Percentiles rank a stretch among this genome's conserved stretches.
These are phyloP conservation scores for Belonocnema kinseyi DNA, from an alignment of 1,140 invertebrate genomes.

Conservation along the genomic window DNA sequence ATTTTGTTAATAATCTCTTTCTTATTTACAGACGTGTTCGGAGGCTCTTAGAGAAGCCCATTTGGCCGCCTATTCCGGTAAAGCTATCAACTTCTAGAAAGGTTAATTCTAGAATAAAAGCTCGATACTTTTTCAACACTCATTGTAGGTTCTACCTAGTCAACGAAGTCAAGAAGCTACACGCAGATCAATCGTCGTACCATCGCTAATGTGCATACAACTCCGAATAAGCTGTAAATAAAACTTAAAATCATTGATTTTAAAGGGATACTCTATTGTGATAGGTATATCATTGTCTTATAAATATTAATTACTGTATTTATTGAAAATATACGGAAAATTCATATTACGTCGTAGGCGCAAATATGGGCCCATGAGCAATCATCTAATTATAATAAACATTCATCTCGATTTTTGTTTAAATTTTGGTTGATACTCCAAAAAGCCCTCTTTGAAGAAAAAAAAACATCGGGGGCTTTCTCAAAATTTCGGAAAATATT, in stretches of 20 bases:
- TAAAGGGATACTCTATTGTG: conserved; percentile 55
- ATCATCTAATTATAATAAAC: background rate
- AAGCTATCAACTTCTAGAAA: conserved; percentile 96
- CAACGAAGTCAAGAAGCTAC: conserved; percentile 53
- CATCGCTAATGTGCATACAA: conserved; percentile 44
- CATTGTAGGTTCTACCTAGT: conserved; percentile 65
- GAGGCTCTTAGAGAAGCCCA: conserved; percentile 99
- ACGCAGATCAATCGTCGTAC: conserved; percentile 48
- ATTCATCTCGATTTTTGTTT: too few relatives aligned
- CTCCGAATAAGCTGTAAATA: conserved; percentile 57
- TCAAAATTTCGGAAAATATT: background rate
- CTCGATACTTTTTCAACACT: conserved; percentile 50
- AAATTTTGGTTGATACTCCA: too few relatives aligned
- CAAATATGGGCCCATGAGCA: conserved; percentile 43
- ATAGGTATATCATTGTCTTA: conserved; percentile 60
- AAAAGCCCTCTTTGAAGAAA: too few relatives aligned
- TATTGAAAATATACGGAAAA: conserved; percentile 70
- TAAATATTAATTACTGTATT: conserved; percentile 65
- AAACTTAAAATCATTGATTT: conserved; percentile 55
- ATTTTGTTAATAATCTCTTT: too few relatives aligned
- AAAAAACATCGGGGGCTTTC: too few relatives aligned
- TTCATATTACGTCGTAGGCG: conserved; percentile 37
- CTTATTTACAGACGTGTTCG: conserved; percentile 90
- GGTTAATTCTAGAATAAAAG: conserved; percentile 40
- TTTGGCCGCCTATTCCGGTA: conserved; percentile 95